Evolutionary conservation across 2,888 invertebrate genomes (phyloP), one percentile per base, ranked within the genome.

Genomic region (Chloroclystis v-ata): DNA sequence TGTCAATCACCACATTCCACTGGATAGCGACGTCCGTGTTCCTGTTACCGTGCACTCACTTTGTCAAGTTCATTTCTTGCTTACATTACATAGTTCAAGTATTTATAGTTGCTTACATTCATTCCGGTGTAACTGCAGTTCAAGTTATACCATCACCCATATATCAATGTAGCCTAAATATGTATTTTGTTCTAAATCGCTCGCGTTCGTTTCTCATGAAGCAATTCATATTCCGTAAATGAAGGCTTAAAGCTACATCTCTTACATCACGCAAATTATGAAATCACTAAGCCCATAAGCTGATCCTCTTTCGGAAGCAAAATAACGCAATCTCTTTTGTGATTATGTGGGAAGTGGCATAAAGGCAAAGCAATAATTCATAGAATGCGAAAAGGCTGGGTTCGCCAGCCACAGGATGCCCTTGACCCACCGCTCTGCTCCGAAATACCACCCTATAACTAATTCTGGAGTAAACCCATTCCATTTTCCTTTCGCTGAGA

Each of bases 1-100:
- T 77, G 76, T 76, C 79, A 76, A 75, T 78, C 74, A 71, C 64
- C 69, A 70, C 73, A 77, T 78, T 75, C 71, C 69, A 54, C 51
- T 53, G 50, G 64, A 64, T 69, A 69, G 69, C 69, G 60, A 67
- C 57, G 58, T 61, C 59, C 59, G 57, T 61, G 57, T 63, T 59
- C 60, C 65, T 59, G 56, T 57, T 66, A 63, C 60, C 57, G 61
- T 57, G 66, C 32, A 38, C 35, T 28, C 20, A 35, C 35, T 35
- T 35, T 35, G 35, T 49, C 41, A 49, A 41, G 40, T 40, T 49
- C 29, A 30, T 30, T 24, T 41, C 28, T 13, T 26, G 33, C 12
- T 9, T 5, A 10, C 16, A 33, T 33, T 33, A 20, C 35, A 20
- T 35, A 11, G 35, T 6, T 20, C n/a, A 14, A 35, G 8, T 11